Base-by-base conservation (phyloP, 2,888 invertebrate species). In the Encarsia formosa region DNA sequence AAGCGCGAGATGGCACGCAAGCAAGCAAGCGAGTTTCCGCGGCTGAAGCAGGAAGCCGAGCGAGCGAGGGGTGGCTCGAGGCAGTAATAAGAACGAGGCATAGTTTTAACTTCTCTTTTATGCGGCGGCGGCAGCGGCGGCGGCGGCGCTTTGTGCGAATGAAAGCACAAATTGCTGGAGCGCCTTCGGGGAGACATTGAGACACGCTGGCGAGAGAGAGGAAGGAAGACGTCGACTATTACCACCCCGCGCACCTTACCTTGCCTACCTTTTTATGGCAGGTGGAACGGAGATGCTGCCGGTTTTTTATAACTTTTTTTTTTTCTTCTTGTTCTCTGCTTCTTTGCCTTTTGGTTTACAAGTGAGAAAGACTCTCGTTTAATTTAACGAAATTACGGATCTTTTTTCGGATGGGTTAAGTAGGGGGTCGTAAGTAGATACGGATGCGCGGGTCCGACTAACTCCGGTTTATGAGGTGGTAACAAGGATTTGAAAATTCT, bases 21-120 rank as follows among this genome's bases (percentile, higher is more conserved):
- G 40, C 4, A 23, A 39, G 29, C 19, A 18, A 41, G 29, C n/a
- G 35, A 37, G 29, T 11, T 38, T 13, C 4, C n/a, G 41, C 26
- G 34, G 34, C n/a, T 5, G 13, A 34, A 6, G 9, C 9, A 15
- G 15, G 9, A 11, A 19, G 23, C 26, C 34, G 40, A 32, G 51
- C 43, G 52, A 53, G 46, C 26, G 24, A 57, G 61, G 66, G 67
- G 63, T 67, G 66, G 71, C 72, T 72, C 65, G 59, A 65, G 71
- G 72, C 70, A 66, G 71, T 72, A 73, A 73, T 73, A 72, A 73
- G 73, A 72, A 72, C 73, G 71, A 71, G 70, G 71, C 71, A 73
- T 73, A 73, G 70, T 73, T 73, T 73, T 71, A 71, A 73, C 72
- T 71, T 71, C 69, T 70, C 72, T 70, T 73, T 73, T 72, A 72